These are phyloP conservation scores for Caradrina clavipalpis DNA, from an alignment of 2,888 invertebrate species.

Conservation along the genomic window DNA sequence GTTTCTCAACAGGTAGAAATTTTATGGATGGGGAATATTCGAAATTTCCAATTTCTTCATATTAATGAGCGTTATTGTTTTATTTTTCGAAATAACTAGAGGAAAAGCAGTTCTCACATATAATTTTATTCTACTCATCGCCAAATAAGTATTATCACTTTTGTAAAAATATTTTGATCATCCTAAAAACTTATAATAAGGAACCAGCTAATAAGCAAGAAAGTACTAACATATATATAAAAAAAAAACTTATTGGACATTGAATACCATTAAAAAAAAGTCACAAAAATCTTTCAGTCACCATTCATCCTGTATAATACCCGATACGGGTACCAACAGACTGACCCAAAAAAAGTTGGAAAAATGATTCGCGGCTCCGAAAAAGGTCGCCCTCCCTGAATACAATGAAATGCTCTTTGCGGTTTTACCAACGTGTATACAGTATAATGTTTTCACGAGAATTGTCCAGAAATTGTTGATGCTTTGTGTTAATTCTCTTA, in stretches of 20 bases:
- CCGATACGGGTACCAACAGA: constrained; percentile 53
- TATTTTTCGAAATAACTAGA: too few species aligned
- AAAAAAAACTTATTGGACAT: background rate
- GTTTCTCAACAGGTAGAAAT: too few species aligned
- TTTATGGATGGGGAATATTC: too few species aligned
- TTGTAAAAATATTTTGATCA: too few species aligned
- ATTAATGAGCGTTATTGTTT: too few species aligned
- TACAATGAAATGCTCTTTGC: constrained; percentile 77
- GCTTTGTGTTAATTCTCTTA: constrained; percentile 49
- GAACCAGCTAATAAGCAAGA: background rate
- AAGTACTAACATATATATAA: too few species aligned
- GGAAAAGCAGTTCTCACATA: too few species aligned
- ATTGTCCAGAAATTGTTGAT: constrained; percentile 55
- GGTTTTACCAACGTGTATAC: constrained; percentile 62
- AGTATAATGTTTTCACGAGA: constrained; percentile 46
- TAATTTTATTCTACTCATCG: too few species aligned
- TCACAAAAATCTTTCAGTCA: constrained; percentile 13
- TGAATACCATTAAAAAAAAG: constrained; percentile 10
- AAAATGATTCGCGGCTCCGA: constrained; percentile 68
- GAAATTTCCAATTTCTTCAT: too few species aligned
- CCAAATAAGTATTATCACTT: too few species aligned
- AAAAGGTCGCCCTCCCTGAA: constrained; percentile 67
- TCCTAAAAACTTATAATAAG: too few species aligned
- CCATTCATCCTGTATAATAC: constrained; percentile 29
- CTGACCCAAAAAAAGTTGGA: constrained; percentile 70